Percentiles rank a stretch among this genome's conserved stretches.
Conservation (phyloP, 2,888 invertebrate genomes). For the Plagodis dolabraria region DNA sequence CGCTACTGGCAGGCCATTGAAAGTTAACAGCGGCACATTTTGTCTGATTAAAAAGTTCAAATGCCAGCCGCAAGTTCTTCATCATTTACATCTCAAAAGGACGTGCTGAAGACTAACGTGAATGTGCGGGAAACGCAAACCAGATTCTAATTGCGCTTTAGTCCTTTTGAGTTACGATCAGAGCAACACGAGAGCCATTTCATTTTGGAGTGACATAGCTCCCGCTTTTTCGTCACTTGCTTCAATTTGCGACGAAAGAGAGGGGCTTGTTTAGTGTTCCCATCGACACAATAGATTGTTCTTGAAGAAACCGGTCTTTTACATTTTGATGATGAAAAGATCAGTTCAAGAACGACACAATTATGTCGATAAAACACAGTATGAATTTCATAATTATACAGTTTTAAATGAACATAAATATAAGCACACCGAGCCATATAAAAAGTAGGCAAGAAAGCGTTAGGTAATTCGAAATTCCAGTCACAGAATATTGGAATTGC, state of each 20-base stretch:
- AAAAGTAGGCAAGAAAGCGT: slow-evolving; percentile 75
- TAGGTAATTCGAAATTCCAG: slow-evolving; percentile 79
- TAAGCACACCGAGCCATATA: slow-evolving; percentile 82
- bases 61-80: slow-evolving; percentile 18
- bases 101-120: neutral
- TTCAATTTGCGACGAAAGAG: slow-evolving; percentile 7
- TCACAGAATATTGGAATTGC: slow-evolving; percentile 60
- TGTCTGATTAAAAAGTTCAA: slow-evolving; percentile 1
- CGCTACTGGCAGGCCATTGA: no score
- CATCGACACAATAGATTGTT: slow-evolving; percentile 9
- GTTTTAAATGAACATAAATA: slow-evolving; percentile 59
- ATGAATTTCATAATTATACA: slow-evolving; percentile 21
- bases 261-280: slow-evolving; percentile 25
- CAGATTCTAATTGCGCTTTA: neutral
- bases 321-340: neutral
- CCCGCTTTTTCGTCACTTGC: slow-evolving; percentile 28
- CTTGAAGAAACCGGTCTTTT: no score
- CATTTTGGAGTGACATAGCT: slow-evolving; percentile 20
- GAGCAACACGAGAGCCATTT: slow-evolving; percentile 49
- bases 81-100: slow-evolving; percentile 21
- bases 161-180: slow-evolving; percentile 35
- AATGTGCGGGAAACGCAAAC: neutral
- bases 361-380: neutral
- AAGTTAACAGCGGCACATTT: no score
- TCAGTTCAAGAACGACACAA: neutral